These are phyloP conservation scores for Campylorhamphus procurvoides DNA, from an alignment of 2,113 vertebrate genomes.

Conservation along the genomic window DNA sequence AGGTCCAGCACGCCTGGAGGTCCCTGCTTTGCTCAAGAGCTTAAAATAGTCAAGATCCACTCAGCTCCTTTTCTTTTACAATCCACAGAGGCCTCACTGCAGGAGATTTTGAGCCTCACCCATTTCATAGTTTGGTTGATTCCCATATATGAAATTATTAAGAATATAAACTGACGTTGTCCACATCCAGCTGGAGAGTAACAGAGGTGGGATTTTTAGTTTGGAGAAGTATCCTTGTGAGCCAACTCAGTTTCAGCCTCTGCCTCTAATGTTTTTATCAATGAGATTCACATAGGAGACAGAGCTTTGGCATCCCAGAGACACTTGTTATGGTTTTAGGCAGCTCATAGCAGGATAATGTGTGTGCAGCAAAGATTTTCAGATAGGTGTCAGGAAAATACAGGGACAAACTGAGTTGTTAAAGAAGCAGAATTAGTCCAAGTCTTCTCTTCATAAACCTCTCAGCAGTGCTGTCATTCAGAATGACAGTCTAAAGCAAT, in stretches of 20 bases:
- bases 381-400: not conserved
- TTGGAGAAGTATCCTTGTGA: not conserved
- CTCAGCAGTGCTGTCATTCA: not conserved
- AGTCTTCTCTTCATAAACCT: not conserved
- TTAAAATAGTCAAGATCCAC: not conserved
- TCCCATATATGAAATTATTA: not conserved
- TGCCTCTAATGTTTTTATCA: not conserved
- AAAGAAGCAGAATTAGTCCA: not conserved
- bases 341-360: not conserved
- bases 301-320: not conserved
- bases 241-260: not conserved
- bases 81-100: not conserved
- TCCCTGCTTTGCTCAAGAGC: not conserved
- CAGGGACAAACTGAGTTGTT: not conserved
- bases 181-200: constrained; percentile 8
- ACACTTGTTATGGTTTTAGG: not conserved
- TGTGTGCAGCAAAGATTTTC: not conserved
- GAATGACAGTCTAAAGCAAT: not conserved
- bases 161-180: not conserved
- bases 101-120: not conserved
- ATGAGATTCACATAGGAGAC: not conserved
- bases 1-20: not conserved
- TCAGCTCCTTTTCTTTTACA: not conserved
- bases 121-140: not conserved
- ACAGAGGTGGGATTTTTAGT: constrained; percentile 11